Percentiles rank a stretch among this genome's conserved stretches.
phyloP scores from a whole-genome alignment of 1,140 invertebrate species.

The Drosophila ironensis region DNA sequence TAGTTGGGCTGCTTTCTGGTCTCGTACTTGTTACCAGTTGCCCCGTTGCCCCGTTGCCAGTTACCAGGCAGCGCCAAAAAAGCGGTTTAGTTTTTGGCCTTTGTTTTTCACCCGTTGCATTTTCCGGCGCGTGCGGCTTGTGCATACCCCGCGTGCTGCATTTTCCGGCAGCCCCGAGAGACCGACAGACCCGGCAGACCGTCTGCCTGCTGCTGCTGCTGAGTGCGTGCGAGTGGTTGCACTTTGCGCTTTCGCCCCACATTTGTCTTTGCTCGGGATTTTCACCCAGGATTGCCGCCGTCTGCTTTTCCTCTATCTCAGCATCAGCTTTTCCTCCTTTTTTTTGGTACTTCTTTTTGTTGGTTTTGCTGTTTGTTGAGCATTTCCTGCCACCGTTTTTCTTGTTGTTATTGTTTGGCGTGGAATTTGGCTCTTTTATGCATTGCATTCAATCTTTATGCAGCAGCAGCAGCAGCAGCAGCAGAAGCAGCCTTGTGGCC shows the following conservation, averaged over 20 bases:
- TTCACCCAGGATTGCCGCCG: slow-evolving; percentile 20
- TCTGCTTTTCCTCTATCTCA: background rate
- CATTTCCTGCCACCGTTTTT: slow-evolving; percentile 62
- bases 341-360: slow-evolving; percentile 7
- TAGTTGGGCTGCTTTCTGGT: background rate
- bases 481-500: no score
- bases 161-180: slow-evolving; percentile 1
- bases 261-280: slow-evolving; percentile 65
- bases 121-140: slow-evolving; percentile 29
- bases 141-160: slow-evolving; percentile 11
- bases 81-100: slow-evolving; percentile 54
- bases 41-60: no score
- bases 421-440: slow-evolving; percentile 59
- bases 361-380: slow-evolving; percentile 21
- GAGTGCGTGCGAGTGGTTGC: slow-evolving; percentile 60
- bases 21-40: no score
- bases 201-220: background rate
- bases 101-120: slow-evolving; percentile 39
- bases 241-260: slow-evolving; percentile 74
- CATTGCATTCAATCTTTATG: slow-evolving; percentile 55
- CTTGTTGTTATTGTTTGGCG: slow-evolving; percentile 11
- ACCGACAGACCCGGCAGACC: background rate
- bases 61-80: slow-evolving; percentile 67
- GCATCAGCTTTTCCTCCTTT: slow-evolving; percentile 36
- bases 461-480: no score